Conservation (phyloP, 2,113 vertebrate species). For the Dunckerocampus dactyliophorus region DNA sequence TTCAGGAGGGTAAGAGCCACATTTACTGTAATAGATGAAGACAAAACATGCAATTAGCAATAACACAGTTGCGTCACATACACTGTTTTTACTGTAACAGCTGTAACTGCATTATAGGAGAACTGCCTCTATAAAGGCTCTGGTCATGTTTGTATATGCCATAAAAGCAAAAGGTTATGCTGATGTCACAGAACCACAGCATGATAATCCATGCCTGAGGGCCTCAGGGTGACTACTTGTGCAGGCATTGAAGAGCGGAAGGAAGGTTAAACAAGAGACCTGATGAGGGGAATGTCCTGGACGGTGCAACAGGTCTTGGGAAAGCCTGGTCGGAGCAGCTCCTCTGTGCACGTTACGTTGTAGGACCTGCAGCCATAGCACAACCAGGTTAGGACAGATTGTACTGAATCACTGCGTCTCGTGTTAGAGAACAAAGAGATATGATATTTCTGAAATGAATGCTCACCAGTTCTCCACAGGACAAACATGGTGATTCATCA, state of each 20-base stretch:
- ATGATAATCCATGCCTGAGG: constrained; percentile 28
- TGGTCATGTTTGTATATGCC: constrained; percentile 11
- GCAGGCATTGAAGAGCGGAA: constrained; percentile 8
- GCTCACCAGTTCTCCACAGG: constrained; percentile 91
- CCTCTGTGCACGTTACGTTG: constrained; percentile 85
- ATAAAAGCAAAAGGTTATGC: constrained; percentile 33
- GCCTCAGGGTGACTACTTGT: constrained; percentile 13
- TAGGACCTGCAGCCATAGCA: constrained; percentile 75
- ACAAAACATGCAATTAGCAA: constrained; percentile 6
- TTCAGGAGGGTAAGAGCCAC: constrained; percentile 87
- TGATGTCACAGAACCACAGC: constrained; percentile 17
- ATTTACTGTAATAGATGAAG: constrained; percentile 75
- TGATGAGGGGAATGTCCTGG: constrained; percentile 88
- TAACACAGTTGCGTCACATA: neutral
- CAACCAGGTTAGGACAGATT: neutral
- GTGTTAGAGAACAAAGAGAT: neutral
- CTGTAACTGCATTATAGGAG: neutral
- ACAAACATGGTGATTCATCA: constrained; percentile 93
- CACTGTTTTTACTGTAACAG: neutral
- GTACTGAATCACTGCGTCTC: neutral
- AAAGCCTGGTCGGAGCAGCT: constrained; percentile 79
- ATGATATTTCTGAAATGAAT: neutral
- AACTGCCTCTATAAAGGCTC: neutral
- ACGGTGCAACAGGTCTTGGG: constrained; percentile 89
- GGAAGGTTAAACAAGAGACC: constrained; percentile 58